phyloP scores from a whole-genome alignment of 2,888 invertebrate species.

The Ichneumoninae sp. region DNA sequence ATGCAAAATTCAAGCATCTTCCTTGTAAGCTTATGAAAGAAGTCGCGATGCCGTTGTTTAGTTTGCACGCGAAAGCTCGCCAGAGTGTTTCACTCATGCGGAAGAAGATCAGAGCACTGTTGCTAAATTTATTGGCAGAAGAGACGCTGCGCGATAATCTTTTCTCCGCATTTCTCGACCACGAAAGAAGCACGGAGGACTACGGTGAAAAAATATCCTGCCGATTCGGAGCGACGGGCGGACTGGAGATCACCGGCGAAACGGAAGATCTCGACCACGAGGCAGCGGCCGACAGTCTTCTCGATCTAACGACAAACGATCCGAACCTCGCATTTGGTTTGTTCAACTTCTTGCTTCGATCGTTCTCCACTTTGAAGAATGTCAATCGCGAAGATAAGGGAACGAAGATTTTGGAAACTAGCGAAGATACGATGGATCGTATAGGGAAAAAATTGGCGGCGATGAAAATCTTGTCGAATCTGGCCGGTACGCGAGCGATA shows the following conservation, averaged over 20 bases:
- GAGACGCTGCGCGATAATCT: slow-evolving; percentile 69
- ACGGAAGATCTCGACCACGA: slow-evolving; percentile 75
- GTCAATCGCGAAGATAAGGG: slow-evolving; percentile 26
- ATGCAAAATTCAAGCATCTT: slow-evolving; percentile 80
- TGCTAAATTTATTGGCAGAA: slow-evolving; percentile 74
- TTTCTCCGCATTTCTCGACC: slow-evolving; percentile 76
- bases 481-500: slow-evolving; percentile 79
- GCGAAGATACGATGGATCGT: slow-evolving; percentile 73
- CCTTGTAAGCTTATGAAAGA: slow-evolving; percentile 75
- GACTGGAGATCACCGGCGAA: slow-evolving; percentile 74
- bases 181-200: slow-evolving; percentile 66
- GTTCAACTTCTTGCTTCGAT: slow-evolving; percentile 83
- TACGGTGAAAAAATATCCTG: slow-evolving; percentile 77
- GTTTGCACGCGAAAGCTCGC: slow-evolving; percentile 73
- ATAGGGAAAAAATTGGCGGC: slow-evolving; percentile 78
- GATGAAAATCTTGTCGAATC: slow-evolving; percentile 80
- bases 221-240: slow-evolving; percentile 76
- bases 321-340: slow-evolving; percentile 77
- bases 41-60: slow-evolving; percentile 79
- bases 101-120: slow-evolving; percentile 73
- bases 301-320: slow-evolving; percentile 79
- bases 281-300: slow-evolving; percentile 79
- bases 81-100: slow-evolving; percentile 75
- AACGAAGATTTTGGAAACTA: slow-evolving; percentile 69
- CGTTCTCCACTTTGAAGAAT: slow-evolving; percentile 71